A percentile compares a stretch with the other conserved stretches of the same genome.
phyloP scores from a whole-genome alignment of 2,888 invertebrate genomes.

The Agrenia bidenticulata region DNA sequence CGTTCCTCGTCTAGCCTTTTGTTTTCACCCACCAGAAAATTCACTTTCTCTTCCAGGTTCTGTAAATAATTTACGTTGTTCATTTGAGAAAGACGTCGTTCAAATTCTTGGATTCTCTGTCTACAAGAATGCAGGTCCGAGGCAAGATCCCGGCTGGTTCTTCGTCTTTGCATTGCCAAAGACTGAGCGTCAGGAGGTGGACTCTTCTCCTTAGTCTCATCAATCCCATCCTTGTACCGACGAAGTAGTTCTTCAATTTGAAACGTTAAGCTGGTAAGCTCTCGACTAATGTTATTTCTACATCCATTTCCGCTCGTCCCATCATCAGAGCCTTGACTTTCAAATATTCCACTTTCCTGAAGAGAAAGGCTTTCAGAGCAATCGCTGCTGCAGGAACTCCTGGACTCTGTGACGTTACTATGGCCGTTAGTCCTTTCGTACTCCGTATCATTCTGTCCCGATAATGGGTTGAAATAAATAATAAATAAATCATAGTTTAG shows the following conservation, averaged over 20 bases:
- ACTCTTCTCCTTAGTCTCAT: slow-evolving; percentile 23
- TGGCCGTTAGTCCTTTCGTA: slow-evolving; percentile 47
- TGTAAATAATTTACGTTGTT: slow-evolving; percentile 56
- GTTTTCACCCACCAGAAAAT: slow-evolving; percentile 66
- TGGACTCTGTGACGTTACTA: slow-evolving; percentile 48
- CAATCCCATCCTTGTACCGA: slow-evolving; percentile 41
- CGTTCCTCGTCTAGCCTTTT: slow-evolving; percentile 69
- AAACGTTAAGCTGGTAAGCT: slow-evolving; percentile 44
- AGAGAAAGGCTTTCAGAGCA: slow-evolving; percentile 51
- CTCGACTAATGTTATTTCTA: slow-evolving; percentile 44
- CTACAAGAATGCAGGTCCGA: slow-evolving; percentile 47
- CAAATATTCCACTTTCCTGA: slow-evolving; percentile 53
- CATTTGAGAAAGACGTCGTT: slow-evolving; percentile 45
- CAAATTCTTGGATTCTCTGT: slow-evolving; percentile 51
- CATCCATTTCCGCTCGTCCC: slow-evolving; percentile 25
- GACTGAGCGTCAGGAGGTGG: slow-evolving; percentile 22
- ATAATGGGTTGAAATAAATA: no score
- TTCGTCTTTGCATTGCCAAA: slow-evolving; percentile 26
- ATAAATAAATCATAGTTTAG: no score
- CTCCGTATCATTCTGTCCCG: slow-evolving; percentile 43
- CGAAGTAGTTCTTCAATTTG: slow-evolving; percentile 51
- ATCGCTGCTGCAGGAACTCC: slow-evolving; percentile 53
- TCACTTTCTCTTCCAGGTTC: slow-evolving; percentile 60
- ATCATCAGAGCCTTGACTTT: slow-evolving; percentile 51
- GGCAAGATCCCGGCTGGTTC: slow-evolving; percentile 42